Evolutionary conservation across 2,888 invertebrate species (phyloP).

Genomic region (Folsomia manolachei): DNA sequence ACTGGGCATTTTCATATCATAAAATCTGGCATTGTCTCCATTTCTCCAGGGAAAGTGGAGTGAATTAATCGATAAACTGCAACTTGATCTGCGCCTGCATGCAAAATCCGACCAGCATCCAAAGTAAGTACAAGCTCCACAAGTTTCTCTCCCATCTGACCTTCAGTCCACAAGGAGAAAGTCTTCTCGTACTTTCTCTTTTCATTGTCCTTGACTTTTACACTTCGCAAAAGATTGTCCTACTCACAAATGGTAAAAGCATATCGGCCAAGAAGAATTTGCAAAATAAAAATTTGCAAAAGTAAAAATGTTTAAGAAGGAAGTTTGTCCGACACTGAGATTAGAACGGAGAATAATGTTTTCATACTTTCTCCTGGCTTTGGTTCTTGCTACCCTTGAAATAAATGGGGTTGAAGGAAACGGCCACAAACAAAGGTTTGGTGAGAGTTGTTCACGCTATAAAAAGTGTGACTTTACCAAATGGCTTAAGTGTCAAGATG

Average conservation of each 20-base stretch:
- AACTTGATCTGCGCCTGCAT: background rate
- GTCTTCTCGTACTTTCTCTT: too few relatives aligned
- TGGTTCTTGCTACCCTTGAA: background rate
- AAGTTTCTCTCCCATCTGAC: too few relatives aligned
- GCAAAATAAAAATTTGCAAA: background rate
- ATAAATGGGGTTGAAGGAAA: constrained; percentile 11
- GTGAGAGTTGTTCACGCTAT: constrained; percentile 32
- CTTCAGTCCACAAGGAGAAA: too few relatives aligned
- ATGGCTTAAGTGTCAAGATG: constrained; percentile 31
- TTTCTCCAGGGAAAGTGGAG: background rate
- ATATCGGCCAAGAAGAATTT: too few relatives aligned
- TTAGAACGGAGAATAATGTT: too few relatives aligned
- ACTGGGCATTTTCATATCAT: too few relatives aligned
- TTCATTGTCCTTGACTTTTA: background rate
- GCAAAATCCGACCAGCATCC: background rate
- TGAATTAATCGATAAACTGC: background rate
- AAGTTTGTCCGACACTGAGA: too few relatives aligned
- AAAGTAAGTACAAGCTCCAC: too few relatives aligned
- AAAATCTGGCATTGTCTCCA: background rate
- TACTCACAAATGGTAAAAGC: too few relatives aligned
- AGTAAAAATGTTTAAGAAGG: too few relatives aligned
- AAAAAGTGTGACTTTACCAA: constrained; percentile 44
- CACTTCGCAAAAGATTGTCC: too few relatives aligned
- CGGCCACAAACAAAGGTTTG: constrained; percentile 38
- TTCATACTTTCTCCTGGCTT: background rate